A percentile compares a stretch with the other conserved stretches of the same genome.
These are phyloP conservation scores for Drosophila sp. DNA, from an alignment of 1,140 invertebrate genomes.

Conservation along the genomic window DNA sequence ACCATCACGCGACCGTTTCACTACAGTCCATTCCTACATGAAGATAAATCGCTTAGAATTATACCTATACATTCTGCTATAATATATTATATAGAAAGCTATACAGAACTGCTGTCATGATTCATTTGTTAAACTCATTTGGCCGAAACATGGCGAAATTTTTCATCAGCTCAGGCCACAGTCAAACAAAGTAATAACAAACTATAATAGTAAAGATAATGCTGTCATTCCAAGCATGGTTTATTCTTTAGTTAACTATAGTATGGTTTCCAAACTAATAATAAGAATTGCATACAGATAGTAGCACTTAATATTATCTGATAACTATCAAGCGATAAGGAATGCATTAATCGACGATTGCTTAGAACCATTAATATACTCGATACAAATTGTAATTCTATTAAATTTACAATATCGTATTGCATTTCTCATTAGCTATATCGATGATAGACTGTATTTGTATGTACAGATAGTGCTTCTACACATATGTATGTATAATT, in stretches of 20 bases:
- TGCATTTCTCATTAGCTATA: slow-evolving; percentile 1
- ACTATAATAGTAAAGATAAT: too few species aligned
- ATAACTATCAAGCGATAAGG: too few species aligned
- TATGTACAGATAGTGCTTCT: background rate
- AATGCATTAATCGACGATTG: too few species aligned
- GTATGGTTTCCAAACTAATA: too few species aligned
- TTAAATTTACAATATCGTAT: background rate
- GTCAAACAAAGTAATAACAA: too few species aligned
- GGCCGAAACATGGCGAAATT: slow-evolving; percentile 51
- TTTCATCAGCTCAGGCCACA: slow-evolving; percentile 33
- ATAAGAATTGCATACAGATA: too few species aligned
- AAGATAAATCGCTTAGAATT: slow-evolving; percentile 44
- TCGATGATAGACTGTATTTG: slow-evolving; percentile 1
- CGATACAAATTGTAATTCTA: background rate
- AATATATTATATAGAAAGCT: slow-evolving; percentile 40
- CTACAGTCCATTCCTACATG: slow-evolving; percentile 16
- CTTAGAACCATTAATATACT: too few species aligned
- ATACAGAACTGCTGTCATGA: slow-evolving; percentile 44
- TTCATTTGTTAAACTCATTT: slow-evolving; percentile 55
- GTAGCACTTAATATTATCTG: too few species aligned
- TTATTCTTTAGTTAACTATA: too few species aligned
- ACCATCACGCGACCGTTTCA: slow-evolving; percentile 43
- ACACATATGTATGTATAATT: slow-evolving; percentile 21
- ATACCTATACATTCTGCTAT: slow-evolving; percentile 20
- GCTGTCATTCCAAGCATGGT: too few species aligned